Evolutionary conservation across 2,113 vertebrate genomes (phyloP), one percentile per base, ranked within the genome.

Genomic region (Campylomormyrus numenius): DNA sequence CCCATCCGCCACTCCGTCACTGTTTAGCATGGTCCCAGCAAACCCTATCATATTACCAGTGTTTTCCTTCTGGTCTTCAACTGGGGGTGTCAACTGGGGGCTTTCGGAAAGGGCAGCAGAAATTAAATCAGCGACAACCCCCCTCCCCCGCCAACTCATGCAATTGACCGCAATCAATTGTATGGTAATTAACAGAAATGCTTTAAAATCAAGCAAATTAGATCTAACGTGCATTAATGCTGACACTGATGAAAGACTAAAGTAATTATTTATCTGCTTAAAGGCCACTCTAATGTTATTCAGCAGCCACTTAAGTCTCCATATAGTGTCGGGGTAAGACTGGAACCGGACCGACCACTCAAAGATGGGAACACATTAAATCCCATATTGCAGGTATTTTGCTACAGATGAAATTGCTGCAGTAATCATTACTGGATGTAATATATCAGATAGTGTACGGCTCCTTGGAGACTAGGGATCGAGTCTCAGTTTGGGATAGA

Each of bases 231-330:
- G 91, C 91, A 92, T 52, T 66, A 90, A 91, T 83, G 80, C 90
- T 91, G 90, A 90, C 86, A 88, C 62, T 92, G 88, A 42, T 88
- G 19, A 46, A 88, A 88, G 13, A 84, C 88, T 85, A 50, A 92
- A 93, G 91, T 94, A 86, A 94, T 94, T 93, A 92, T 93, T 89
- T 90, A 87, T 93, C 91, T 87, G 88, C 90, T 90, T 70, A 95
- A 95, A 94, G 93, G 94, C 89, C 93, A 95, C 93, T 91, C 90
- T 90, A 89, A 89, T 93, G 89, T 85, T 89, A 93, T 90, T 90
- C 52, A 90, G 89, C 90, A 91, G 39, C 93, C 45, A 77, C 83
- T 35, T 66, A 15, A n/a, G 19, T 42, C 35, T 39, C 3, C 13
- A 27, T 88, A 31, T 58, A 31, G 6, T 19, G 31, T 19, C 0